Base-by-base conservation (phyloP, 2,888 invertebrate species). In the Meiosimyza decipiens region DNA sequence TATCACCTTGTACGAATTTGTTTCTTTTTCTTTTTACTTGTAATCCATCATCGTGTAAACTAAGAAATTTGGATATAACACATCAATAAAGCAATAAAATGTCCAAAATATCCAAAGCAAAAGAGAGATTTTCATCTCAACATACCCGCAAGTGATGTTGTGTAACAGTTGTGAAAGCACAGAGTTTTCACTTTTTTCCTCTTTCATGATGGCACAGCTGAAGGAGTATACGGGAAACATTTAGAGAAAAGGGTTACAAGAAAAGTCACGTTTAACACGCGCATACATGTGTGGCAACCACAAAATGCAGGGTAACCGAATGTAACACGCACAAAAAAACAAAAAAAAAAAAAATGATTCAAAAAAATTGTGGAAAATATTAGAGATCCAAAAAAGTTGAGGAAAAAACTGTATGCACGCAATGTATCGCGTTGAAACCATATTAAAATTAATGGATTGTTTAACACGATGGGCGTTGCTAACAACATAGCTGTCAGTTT, bases 391-490 rank as follows among this genome's bases (percentile, higher is more conserved):
- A 40, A 51, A 64, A 50, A 50, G 9, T 15, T 6, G 51, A 47
- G 52, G 62, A 62, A 63, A 70, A 18, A 12, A 52, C 63, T 54
- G 62, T 63, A 47, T 62, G 52, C 70, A 70, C 70, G 63, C 63
- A 47, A 63, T 70, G 54, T 33, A 59, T 33, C 60, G 74, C 75
- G 74, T 71, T 77, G 75, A 76, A 72, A 73, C 69, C 54, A 73
- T 77, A 75, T 75, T 76, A 74, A 74, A 73, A 72, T 75, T 77
- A 77, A 77, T 78, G 76, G 74, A 68, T 74, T 76, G 71, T 74
- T 78, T 77, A 78, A 79, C 76, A 73, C 77, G 74, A 76, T 75
- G 77, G 78, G 78, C 79, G 79, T 77, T 77, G 74, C 76, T 64
- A 72, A 65, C 73, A 74, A 74, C 71, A 74, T 74, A 76, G 69